Percentiles rank a stretch among this genome's conserved stretches.
phyloP scores from a whole-genome alignment of 2,113 vertebrate species.

The Brachyhypopomus occidentalis region DNA sequence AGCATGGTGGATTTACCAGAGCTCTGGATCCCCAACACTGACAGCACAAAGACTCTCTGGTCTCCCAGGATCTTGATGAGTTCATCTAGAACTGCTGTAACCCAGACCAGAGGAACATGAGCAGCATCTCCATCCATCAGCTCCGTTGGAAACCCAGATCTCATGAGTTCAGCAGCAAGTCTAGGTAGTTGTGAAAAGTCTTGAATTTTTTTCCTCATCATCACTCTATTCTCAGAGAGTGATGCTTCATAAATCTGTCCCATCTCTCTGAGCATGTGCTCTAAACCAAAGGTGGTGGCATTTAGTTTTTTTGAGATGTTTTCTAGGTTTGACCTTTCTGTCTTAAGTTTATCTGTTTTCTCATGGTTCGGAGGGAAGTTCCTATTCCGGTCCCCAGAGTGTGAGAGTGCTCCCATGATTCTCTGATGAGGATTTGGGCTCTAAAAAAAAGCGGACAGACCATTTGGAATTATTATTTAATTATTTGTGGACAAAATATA shows the following conservation, averaged over 20 bases:
- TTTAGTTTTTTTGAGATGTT: constrained; percentile 59
- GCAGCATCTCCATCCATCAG: constrained; percentile 82
- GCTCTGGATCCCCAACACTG: constrained; percentile 76
- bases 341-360: constrained; percentile 27
- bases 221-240: neutral
- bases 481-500: too few species aligned
- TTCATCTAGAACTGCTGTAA: constrained; percentile 73
- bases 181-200: constrained; percentile 56
- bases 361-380: neutral
- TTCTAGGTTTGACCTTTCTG: constrained; percentile 55
- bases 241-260: constrained; percentile 79
- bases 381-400: too few species aligned
- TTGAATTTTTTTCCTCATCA: neutral
- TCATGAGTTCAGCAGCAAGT: constrained; percentile 76
- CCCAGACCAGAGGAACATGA: constrained; percentile 76
- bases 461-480: too few species aligned
- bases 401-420: neutral
- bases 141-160: constrained; percentile 74
- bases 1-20: constrained; percentile 79
- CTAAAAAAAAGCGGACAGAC: too few species aligned
- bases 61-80: constrained; percentile 71
- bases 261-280: constrained; percentile 77
- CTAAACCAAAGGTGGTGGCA: constrained; percentile 66
- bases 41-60: constrained; percentile 77
- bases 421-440: too few species aligned